phyloP scores from a whole-genome alignment of 1,140 invertebrate species.

The Macrobrachium rosenbergii region DNA sequence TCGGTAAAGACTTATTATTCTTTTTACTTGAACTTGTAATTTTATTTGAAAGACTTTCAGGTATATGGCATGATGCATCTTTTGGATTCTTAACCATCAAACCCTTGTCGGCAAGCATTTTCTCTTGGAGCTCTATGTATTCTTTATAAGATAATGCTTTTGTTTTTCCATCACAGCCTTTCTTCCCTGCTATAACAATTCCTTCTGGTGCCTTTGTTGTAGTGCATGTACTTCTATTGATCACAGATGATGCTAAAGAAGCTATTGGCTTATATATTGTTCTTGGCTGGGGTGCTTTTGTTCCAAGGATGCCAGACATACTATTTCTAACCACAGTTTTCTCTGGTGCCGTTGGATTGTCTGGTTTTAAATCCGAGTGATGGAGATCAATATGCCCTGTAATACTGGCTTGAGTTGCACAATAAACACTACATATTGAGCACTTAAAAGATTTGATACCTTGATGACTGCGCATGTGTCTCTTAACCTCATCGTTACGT shows the following conservation, averaged over 20 bases:
- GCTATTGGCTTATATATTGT: constrained; percentile 52
- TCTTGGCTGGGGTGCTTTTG: constrained; percentile 59
- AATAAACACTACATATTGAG: constrained; percentile 66
- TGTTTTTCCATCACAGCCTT: constrained; percentile 24
- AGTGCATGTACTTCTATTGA: background rate
- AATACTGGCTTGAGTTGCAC: constrained; percentile 65
- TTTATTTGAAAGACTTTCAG: background rate
- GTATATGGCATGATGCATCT: background rate
- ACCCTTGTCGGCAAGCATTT: constrained; percentile 46
- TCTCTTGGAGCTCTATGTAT: constrained; percentile 57
- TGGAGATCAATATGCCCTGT: constrained; percentile 66
- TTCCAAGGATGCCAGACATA: constrained; percentile 61
- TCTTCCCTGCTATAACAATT: background rate
- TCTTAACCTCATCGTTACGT: constrained; percentile 65
- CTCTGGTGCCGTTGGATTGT: constrained; percentile 48
- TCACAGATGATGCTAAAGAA: background rate
- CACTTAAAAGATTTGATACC: constrained; percentile 66
- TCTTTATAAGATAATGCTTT: constrained; percentile 59
- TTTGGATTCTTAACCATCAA: constrained; percentile 41
- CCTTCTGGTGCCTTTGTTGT: background rate
- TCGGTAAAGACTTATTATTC: constrained; percentile 23
- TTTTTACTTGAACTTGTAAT: background rate
- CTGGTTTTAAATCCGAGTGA: constrained; percentile 56
- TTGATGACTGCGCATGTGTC: constrained; percentile 66
- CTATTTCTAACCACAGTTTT: constrained; percentile 65